Conservation (phyloP, 2,113 vertebrate genomes). For the Rana temporaria region DNA sequence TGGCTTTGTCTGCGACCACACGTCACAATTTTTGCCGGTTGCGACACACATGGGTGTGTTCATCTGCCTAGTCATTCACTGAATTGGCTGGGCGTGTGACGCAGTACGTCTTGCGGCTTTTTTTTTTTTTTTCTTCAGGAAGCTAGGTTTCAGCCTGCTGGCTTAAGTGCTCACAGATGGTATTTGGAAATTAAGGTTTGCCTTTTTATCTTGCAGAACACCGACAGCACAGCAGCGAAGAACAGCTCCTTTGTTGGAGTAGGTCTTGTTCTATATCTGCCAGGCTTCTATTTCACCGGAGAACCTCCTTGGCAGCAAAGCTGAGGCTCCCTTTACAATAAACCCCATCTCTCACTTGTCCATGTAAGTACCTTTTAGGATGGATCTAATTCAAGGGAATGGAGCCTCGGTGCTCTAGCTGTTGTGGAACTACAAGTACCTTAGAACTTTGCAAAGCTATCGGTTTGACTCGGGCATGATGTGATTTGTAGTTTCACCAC, state of each 20-base stretch:
- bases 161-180: no score
- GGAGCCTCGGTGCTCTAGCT: no score
- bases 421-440: no score
- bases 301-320: slow-evolving; percentile 71
- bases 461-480: no score
- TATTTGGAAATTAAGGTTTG: no score
- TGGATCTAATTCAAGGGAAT: no score
- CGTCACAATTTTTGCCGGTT: not conserved
- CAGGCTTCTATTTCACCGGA: slow-evolving; percentile 76
- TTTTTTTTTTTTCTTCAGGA: not conserved
- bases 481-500: no score
- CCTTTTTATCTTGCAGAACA: slow-evolving; percentile 65
- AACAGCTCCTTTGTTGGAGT: slow-evolving; percentile 69
- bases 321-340: slow-evolving; percentile 61
- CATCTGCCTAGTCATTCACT: not conserved
- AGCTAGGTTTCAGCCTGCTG: no score
- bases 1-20: not conserved
- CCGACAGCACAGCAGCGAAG: slow-evolving; percentile 64
- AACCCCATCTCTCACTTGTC: slow-evolving; percentile 72
- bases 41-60: slow-evolving; percentile 10
- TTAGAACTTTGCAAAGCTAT: no score
- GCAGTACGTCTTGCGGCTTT: no score
- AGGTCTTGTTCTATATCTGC: slow-evolving; percentile 74
- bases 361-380: slow-evolving; percentile 66
- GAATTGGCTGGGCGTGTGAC: slow-evolving; percentile 18